Evolutionary conservation across 2,797 vertebrate genomes (phyloP).

Genomic region (Rachycentron canadum): DNA sequence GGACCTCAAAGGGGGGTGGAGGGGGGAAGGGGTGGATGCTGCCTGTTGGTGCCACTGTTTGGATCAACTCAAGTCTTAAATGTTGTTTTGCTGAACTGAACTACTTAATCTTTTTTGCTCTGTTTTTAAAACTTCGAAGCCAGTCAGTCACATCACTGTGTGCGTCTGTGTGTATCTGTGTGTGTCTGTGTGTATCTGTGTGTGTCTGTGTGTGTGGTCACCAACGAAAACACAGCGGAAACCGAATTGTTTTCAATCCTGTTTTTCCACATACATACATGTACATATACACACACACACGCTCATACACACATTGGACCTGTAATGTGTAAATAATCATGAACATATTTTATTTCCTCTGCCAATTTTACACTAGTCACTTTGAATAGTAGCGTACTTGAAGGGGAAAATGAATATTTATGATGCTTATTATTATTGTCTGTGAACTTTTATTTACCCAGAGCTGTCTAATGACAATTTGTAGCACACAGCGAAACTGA

Average conservation of each 20-base stretch:
- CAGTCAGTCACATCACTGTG: constrained; percentile 58
- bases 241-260: constrained; percentile 1
- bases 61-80: constrained; percentile 61
- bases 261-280: constrained; percentile 1
- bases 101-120: constrained; percentile 37
- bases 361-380: constrained; percentile 87
- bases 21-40: constrained; percentile 9
- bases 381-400: constrained; percentile 85
- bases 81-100: constrained; percentile 45
- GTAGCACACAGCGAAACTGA: constrained; percentile 76
- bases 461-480: constrained; percentile 74
- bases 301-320: constrained; percentile 56
- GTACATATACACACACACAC: constrained; percentile 19
- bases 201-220: not conserved
- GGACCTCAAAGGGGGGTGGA: constrained; percentile 12
- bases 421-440: constrained; percentile 68
- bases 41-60: constrained; percentile 18
- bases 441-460: constrained; percentile 73
- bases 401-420: constrained; percentile 82
- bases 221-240: constrained; percentile 39
- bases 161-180: constrained; percentile 26
- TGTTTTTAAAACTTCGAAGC: constrained; percentile 48
- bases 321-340: constrained; percentile 79
- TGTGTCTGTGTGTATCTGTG: constrained; percentile 10
- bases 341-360: constrained; percentile 70